A percentile compares a stretch with the other conserved stretches of the same genome.
These are phyloP conservation scores for Stegophylla sp. DNA, from an alignment of 2,888 invertebrate species.

Conservation along the genomic window DNA sequence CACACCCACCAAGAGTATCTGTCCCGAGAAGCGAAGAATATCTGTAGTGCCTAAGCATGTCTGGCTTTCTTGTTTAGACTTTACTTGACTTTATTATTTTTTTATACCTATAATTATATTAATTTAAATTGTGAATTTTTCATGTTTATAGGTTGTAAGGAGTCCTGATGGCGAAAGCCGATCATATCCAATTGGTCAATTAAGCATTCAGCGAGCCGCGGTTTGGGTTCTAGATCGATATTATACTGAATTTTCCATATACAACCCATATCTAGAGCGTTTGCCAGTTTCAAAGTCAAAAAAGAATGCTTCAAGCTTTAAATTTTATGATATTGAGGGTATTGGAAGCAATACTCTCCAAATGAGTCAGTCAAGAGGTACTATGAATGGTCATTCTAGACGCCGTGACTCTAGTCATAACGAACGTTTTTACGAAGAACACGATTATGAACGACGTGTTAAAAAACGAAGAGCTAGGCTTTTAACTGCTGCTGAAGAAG, in stretches of 20 bases:
- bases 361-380: slow-evolving; percentile 73
- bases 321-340: slow-evolving; percentile 96
- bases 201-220: slow-evolving; percentile 94
- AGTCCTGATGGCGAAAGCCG: slow-evolving; percentile 94
- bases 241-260: slow-evolving; percentile 94
- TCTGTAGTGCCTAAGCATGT: no score
- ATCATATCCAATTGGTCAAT: slow-evolving; percentile 85
- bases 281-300: slow-evolving; percentile 84
- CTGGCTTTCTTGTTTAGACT: no score
- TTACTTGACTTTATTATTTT: no score
- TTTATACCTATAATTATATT: neutral
- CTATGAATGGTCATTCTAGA: slow-evolving; percentile 79
- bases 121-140: neutral
- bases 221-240: slow-evolving; percentile 91
- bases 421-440: slow-evolving; percentile 97
- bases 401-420: slow-evolving; percentile 92
- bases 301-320: slow-evolving; percentile 81
- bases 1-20: no score
- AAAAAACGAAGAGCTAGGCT: slow-evolving; percentile 88
- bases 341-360: slow-evolving; percentile 68
- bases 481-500: slow-evolving; percentile 93
- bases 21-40: no score
- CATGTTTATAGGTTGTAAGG: slow-evolving; percentile 72
- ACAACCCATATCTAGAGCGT: slow-evolving; percentile 93
- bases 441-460: slow-evolving; percentile 92